Base-by-base conservation (phyloP, 2,888 invertebrate genomes). In the Oligia fasciuncula region DNA sequence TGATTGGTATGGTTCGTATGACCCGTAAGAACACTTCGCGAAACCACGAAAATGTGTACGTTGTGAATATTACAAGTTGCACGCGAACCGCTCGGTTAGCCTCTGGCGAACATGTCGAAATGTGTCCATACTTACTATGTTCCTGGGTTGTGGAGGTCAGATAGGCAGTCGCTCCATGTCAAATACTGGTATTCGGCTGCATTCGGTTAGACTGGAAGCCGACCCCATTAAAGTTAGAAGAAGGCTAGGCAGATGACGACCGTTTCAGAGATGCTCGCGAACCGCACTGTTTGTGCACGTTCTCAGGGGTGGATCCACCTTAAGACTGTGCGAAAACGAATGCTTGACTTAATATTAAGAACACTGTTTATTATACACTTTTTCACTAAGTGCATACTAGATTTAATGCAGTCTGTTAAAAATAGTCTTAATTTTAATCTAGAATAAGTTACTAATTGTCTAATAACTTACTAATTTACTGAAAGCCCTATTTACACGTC, bases 371-470 rank as follows among this genome's bases (percentile, higher is more conserved):
- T 23, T 54, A 35, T 35, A 70, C 35, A 54, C 23, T 14, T 9
- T 23, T 54, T 9, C 35, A 35, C 8, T 35, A 8, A 23, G 5
- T 78, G 13, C 35, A 35, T 63, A 65, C 4, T 23, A 79, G 6
- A 23, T 23, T 60, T 29, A 57, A 60, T 49, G 29, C 60, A 60
- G 17, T 78, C n/a, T 14, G 51, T 29, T 54, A 23, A 3, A 14
- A 76, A 65, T 35, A 35, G 35, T 5, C 14, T 54, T 77, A 54
- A 29, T 49, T 23, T 51, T 29, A 77, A n/a, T n/a, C 1, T 77
- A 65, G 13, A 14, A 9, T 54, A 46, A 65, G 35, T 66, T 35
- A 65, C n/a, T 66, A 78, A 77, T 54, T 77, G 63, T 77, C 29
- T 35, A 54, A 51, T 54, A 2, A 35, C 14, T 17, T 66, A 49